These are phyloP conservation scores for Melanotaenia maccullochi DNA, from an alignment of 2,797 vertebrate species.

Conservation along the genomic window DNA sequence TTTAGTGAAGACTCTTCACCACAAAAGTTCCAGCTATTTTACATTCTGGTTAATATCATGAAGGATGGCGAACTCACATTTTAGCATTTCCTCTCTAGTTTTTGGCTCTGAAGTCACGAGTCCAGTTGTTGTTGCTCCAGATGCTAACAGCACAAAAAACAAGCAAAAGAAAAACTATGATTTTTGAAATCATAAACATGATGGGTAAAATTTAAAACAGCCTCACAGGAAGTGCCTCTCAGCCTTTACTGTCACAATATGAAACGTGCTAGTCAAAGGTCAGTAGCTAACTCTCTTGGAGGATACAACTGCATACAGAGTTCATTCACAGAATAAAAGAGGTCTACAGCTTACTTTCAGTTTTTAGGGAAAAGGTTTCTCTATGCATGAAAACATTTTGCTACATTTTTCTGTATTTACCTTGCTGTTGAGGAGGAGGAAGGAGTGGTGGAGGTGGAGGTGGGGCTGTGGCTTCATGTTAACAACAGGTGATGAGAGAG, in stretches of 20 bases:
- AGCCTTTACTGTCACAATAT: neutral
- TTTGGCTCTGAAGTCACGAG: conserved; percentile 69
- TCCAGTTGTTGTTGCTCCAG: conserved; percentile 21
- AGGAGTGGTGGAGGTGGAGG: conserved; percentile 41
- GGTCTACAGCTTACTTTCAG: neutral
- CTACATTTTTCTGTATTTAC: conserved; percentile 36
- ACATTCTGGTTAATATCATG: neutral
- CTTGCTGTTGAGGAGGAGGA: conserved; percentile 30
- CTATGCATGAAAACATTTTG: neutral
- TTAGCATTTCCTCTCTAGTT: conserved; percentile 80
- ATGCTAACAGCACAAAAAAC: conserved; percentile 40
- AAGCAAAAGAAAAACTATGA: neutral
- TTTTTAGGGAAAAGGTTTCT: neutral
- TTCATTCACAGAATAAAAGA: neutral
- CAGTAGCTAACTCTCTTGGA: neutral
- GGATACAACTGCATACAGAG: neutral
- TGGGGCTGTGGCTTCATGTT: conserved; percentile 55
- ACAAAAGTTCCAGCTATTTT: neutral
- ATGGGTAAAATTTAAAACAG: neutral
- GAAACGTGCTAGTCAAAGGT: neutral
- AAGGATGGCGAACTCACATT: conserved; percentile 74
- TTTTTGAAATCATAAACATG: neutral
- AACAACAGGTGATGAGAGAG: neutral
- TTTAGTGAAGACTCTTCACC: neutral
- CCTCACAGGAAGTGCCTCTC: neutral